Percentiles rank a stretch among this genome's conserved stretches.
phyloP scores from a whole-genome alignment of 30 jellyfish, hydroid and myxozoan species.

The Pelagia noctiluca region DNA sequence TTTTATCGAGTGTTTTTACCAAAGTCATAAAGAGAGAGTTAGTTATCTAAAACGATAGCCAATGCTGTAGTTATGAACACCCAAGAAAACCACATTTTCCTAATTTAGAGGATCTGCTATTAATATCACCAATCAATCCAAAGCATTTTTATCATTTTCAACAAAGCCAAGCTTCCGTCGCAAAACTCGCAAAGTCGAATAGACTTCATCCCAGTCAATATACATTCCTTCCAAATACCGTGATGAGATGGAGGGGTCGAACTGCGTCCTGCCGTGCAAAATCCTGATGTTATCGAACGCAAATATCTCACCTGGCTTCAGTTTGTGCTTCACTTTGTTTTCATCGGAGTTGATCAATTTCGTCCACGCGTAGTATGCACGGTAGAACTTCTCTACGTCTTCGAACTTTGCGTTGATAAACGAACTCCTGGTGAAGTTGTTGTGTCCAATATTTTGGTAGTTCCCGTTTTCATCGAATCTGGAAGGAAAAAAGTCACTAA shows the following conservation, averaged over 20 bases:
- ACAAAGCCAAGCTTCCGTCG: constrained; percentile 38
- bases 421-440: constrained; percentile 80
- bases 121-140: not conserved
- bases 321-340: constrained; percentile 32
- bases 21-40: too few species aligned
- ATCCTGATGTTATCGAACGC: constrained; percentile 75
- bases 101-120: not conserved
- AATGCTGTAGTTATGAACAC: not conserved
- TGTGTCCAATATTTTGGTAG: constrained; percentile 41
- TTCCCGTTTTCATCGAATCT: constrained; percentile 67
- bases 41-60: too few species aligned
- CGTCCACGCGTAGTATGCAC: constrained; percentile 49
- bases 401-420: constrained; percentile 68
- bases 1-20: too few species aligned
- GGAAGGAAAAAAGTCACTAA: not conserved
- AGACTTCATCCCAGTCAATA: constrained; percentile 85
- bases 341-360: constrained; percentile 14
- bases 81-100: not conserved
- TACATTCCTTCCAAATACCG: constrained; percentile 77
- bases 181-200: constrained; percentile 35
- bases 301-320: constrained; percentile 82
- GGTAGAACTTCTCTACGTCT: constrained; percentile 46
- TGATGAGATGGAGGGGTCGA: constrained; percentile 29
- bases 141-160: constrained; percentile 30
- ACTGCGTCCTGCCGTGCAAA: constrained; percentile 74